These are phyloP conservation scores for Acrocyrtus sp. DNA, from an alignment of 2,888 invertebrate genomes.

Conservation along the genomic window DNA sequence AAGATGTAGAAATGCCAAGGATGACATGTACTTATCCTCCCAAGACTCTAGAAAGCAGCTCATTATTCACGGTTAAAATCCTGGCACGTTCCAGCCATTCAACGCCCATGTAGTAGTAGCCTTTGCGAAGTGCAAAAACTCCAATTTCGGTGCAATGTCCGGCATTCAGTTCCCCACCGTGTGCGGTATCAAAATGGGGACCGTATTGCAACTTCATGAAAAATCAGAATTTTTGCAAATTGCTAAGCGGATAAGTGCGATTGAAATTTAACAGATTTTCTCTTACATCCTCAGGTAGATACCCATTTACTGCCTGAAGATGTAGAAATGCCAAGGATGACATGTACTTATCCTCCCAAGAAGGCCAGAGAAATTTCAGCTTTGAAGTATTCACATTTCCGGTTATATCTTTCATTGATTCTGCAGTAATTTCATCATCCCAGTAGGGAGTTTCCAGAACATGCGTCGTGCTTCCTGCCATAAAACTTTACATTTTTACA, in stretches of 20 bases:
- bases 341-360: neutral
- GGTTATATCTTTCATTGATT: neutral
- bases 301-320: neutral
- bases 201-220: slow-evolving; percentile 2
- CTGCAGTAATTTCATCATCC: no score
- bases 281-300: neutral
- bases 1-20: neutral
- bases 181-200: neutral
- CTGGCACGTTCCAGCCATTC: slow-evolving; percentile 14
- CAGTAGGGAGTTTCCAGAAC: no score
- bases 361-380: neutral
- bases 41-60: no score
- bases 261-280: neutral
- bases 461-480: no score
- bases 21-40: slow-evolving; percentile 7
- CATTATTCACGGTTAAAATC: no score
- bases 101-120: neutral
- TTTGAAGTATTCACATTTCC: neutral
- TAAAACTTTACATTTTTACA: no score
- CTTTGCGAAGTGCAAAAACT: neutral
- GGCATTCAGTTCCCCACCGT: neutral
- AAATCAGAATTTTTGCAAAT: neutral
- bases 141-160: slow-evolving; percentile 11
- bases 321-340: neutral
- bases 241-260: no score